Evolutionary conservation across 2,888 invertebrate species (phyloP), one percentile per base, ranked within the genome.

Genomic region (Crematogaster levior): DNA sequence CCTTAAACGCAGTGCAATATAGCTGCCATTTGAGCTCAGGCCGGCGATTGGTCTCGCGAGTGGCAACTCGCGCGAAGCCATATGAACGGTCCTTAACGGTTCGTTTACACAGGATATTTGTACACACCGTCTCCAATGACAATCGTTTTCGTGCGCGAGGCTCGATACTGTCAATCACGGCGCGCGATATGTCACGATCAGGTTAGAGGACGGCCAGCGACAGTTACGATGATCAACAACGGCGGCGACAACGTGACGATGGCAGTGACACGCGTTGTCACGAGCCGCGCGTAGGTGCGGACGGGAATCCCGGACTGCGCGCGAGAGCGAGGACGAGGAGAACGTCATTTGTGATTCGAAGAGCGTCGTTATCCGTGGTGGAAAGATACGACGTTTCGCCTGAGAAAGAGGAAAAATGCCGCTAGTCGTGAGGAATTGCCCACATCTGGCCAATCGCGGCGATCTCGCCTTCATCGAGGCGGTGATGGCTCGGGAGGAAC

Each of bases 341-440:
- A 65, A 18, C 63, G 43, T 66, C 53, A 51, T 68, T 73, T 66
- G 34, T 21, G 4, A 21, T 9, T 15, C 21, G 7, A 5, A 7
- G 5, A 21, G 6, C 30, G n/a, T 37, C 37, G 65, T n/a, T n/a
- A n/a, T 12, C 24, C 18, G 15, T 40, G 12, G 1, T 27, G 30
- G 10, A 15, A 34, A 34, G 34, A 30, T 18, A 10, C n/a, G n/a
- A n/a, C n/a, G n/a, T n/a, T n/a, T n/a, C n/a, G n/a, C n/a, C n/a
- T n/a, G 4, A 1, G 4, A 53, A 9, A 37, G 1, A 3, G 15
- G 12, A 46, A 74, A 89, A 90, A 94, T 94, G 94, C 93, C 94
- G 85, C 85, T 93, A 63, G 89, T 93, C 37, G 91, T 91, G 74
- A 91, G 91, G 80, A 93, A 94, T 68, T 94, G 94, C 86, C 92